Evolutionary conservation across 1,140 invertebrate species (phyloP).

Genomic region (Pissodes strobi): DNA sequence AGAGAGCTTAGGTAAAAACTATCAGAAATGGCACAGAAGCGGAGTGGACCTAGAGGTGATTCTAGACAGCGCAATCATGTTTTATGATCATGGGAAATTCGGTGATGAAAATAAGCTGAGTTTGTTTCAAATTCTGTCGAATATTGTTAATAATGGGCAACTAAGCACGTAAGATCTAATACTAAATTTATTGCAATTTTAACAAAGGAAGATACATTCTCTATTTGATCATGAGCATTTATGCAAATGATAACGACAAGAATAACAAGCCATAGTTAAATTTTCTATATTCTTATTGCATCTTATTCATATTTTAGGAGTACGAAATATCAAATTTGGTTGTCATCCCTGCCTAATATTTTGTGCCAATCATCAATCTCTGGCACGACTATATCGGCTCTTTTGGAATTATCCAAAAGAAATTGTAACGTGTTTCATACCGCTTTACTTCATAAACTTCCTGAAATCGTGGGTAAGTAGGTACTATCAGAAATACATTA

Average conservation of each 20-base stretch:
- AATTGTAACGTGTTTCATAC: slow-evolving; percentile 26
- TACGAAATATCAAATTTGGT: slow-evolving; percentile 54
- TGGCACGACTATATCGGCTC: slow-evolving; percentile 8
- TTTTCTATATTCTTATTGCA: slow-evolving; percentile 7
- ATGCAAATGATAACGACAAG: no score
- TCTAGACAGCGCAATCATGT: slow-evolving; percentile 56
- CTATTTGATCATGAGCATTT: no score
- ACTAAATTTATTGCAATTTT: no score
- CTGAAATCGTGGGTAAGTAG: slow-evolving; percentile 56
- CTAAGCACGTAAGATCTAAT: slow-evolving; percentile 54
- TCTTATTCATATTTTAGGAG: slow-evolving; percentile 7
- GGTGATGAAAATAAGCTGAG: slow-evolving; percentile 50
- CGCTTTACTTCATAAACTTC: slow-evolving; percentile 47
- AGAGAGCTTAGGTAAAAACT: slow-evolving; percentile 55
- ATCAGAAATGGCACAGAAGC: slow-evolving; percentile 32
- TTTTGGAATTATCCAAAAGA: slow-evolving; percentile 33
- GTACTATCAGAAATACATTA: neutral
- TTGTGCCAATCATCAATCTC: slow-evolving; percentile 25
- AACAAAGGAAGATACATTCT: no score
- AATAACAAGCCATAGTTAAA: neutral
- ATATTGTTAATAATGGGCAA: slow-evolving; percentile 56
- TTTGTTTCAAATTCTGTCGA: slow-evolving; percentile 57
- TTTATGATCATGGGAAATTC: slow-evolving; percentile 54
- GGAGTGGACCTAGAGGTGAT: slow-evolving; percentile 38
- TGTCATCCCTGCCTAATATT: slow-evolving; percentile 46